A percentile compares a stretch with the other conserved stretches of the same genome.
phyloP scores from a whole-genome alignment of 2,113 vertebrate genomes.

The Numenius arquata region DNA sequence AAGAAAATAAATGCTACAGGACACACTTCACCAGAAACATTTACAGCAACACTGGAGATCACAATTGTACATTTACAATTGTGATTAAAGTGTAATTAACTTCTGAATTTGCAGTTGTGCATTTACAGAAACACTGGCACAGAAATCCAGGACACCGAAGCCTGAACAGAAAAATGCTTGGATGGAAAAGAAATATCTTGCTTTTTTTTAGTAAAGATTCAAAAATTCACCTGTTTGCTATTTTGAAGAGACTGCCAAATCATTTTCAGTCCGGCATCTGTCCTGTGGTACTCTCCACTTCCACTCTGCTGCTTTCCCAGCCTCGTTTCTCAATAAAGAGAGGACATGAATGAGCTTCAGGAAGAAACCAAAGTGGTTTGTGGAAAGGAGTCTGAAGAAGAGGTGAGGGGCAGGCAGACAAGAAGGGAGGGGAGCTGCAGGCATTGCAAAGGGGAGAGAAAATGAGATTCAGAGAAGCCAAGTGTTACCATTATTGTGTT shows the following conservation, averaged over 20 bases:
- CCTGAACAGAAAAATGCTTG: not conserved
- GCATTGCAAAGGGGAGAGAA: not conserved
- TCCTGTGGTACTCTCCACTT: not conserved
- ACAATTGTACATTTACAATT: not conserved
- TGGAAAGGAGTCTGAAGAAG: not conserved
- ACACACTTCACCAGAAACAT: not conserved
- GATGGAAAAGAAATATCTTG: not conserved
- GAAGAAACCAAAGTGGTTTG: not conserved
- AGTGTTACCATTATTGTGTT: not conserved
- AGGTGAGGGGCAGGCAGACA: not conserved
- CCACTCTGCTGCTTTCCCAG: not conserved
- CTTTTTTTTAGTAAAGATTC: not conserved
- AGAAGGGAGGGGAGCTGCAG: not conserved
- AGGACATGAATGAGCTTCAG: not conserved
- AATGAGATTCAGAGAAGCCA: not conserved
- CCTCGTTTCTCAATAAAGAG: not conserved
- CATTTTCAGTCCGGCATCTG: not conserved
- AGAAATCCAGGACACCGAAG: not conserved
- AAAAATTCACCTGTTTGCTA: not conserved
- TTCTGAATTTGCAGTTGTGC: not conserved
- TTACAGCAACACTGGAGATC: not conserved
- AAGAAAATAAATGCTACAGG: not conserved
- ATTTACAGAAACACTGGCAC: not conserved
- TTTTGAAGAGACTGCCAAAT: not conserved
- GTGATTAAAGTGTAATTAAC: not conserved